Evolutionary conservation across 30 jellyfish, hydroid and myxozoan genomes (phyloP), one percentile per base, ranked within the genome.

Genomic region (Aurelia coerulea): DNA sequence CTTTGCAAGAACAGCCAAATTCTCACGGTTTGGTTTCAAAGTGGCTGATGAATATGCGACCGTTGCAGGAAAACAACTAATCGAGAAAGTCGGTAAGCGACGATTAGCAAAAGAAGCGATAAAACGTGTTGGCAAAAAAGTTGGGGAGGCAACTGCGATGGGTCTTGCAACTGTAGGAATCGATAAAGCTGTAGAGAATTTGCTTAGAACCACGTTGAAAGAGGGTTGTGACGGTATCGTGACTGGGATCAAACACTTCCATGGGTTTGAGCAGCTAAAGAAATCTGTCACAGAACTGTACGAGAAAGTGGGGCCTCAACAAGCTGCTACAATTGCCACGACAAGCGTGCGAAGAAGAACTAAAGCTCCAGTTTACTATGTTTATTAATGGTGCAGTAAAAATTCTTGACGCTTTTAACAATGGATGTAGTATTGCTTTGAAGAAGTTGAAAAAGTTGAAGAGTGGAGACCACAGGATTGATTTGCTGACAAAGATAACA

Each of bases 91-190:
- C 14, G 78, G 78, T 8, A 60, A 29, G 23, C 1, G 67, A 34
- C 63, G 78, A 13, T 15, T 78, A 4, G 65, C 67, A 5, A 78
- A 78, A 39, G 79, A 62, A 34, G 88, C 65, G 19, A 79, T 19
- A 3, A 60, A 64, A 46, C 78, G 88, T 33, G 66, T 78, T 46
- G 88, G 88, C 59, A 58, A 58, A 79, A 78, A 78, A 78, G 79
- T 78, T 62, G 42, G 29, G 32, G 88, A 78, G 68, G 88, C 79
- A 13, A 34, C 67, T 15, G 88, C 88, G 7, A 34, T 78, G 15
- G 78, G 88, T 11, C 46, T 62, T 4, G 66, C 88, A 17, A 78
- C 15, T 78, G 88, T 69, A 15, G 79, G 34, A 42, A 35, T 78
- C n/a, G 65, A 39, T 19, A 31, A 42, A 29, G 35, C 51, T 13